Conservation (phyloP, 2,113 vertebrate genomes). For the Phaethon lepturus region DNA sequence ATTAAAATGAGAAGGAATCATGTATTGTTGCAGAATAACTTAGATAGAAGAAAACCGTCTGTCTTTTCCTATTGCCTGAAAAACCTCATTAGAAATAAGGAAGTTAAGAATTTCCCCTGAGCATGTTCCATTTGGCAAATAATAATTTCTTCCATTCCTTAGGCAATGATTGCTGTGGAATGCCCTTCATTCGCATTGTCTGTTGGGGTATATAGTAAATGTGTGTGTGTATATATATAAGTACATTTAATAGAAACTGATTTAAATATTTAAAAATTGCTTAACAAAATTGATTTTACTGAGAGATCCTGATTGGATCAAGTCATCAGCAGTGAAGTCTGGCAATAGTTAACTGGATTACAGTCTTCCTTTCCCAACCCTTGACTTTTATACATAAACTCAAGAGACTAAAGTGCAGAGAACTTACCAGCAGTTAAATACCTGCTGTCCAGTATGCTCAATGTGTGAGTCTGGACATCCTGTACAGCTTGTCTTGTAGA, state of each 20-base stretch:
- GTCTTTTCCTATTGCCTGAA: background rate
- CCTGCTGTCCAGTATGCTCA: background rate
- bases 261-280: background rate
- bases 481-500: background rate
- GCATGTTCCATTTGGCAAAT: background rate
- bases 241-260: background rate
- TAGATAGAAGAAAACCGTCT: background rate
- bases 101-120: background rate
- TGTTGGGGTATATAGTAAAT: background rate
- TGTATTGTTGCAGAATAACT: background rate
- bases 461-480: accelerated
- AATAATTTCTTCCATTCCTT: background rate
- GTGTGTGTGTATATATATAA: background rate
- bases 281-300: background rate
- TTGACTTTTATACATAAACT: background rate
- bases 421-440: background rate
- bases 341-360: background rate
- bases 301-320: background rate
- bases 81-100: slow-evolving; percentile 13
- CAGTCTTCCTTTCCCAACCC: background rate
- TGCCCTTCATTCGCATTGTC: background rate
- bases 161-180: background rate
- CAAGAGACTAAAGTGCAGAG: background rate
- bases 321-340: background rate
- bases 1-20: background rate